Percentiles rank a stretch among this genome's conserved stretches.
phyloP scores from a whole-genome alignment of 92 coral and sea anemone genomes.

The Pocillopora meandrina region DNA sequence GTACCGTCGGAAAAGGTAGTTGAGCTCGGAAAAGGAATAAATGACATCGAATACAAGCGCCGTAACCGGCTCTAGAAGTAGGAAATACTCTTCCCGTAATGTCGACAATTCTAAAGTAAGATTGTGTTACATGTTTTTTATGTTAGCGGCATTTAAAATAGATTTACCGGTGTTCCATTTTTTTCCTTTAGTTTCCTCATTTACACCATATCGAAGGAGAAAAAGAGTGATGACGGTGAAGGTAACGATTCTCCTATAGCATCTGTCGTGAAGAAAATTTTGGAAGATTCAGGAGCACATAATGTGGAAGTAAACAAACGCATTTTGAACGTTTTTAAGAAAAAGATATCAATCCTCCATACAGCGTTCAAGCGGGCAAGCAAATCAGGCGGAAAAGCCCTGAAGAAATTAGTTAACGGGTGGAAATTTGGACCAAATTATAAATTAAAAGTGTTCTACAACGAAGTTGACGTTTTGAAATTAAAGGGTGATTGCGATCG shows the following conservation, averaged over 20 bases:
- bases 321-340: not conserved
- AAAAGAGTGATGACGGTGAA: not conserved
- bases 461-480: constrained; percentile 8
- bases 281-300: not conserved
- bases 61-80: no score
- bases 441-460: constrained; percentile 6
- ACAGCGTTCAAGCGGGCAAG: not conserved
- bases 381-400: not conserved
- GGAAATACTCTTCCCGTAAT: no score
- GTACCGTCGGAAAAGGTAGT: not conserved
- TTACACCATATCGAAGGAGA: constrained; percentile 4
- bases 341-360: not conserved
- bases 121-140: not conserved
- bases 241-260: not conserved
- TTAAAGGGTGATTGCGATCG: not conserved
- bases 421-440: not conserved
- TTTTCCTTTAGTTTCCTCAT: constrained; percentile 12
- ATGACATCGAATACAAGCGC: not conserved
- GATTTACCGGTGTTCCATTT: not conserved
- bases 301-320: not conserved
- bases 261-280: not conserved
- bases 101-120: not conserved
- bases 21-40: not conserved
- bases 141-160: not conserved
- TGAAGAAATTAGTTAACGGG: not conserved